Percentiles rank a stretch among this genome's conserved stretches.
phyloP scores from a whole-genome alignment of 1,140 invertebrate genomes.

The Cotesia typhae region DNA sequence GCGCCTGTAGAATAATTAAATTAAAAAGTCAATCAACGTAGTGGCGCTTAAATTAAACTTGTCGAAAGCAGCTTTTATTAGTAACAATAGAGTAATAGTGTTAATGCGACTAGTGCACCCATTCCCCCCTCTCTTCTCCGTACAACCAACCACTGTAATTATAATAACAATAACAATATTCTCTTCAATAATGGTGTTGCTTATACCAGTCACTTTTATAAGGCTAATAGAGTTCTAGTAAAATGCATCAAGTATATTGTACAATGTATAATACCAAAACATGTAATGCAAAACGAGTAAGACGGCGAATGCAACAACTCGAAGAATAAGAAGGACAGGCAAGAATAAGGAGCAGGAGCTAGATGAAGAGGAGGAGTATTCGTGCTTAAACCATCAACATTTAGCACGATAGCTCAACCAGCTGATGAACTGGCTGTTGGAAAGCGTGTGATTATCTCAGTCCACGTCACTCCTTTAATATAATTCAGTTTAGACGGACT shows the following conservation, averaged over 20 bases:
- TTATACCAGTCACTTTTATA: constrained; percentile 38
- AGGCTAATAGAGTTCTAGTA: constrained; percentile 44
- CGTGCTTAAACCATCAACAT: constrained; percentile 36
- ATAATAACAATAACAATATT: too few relatives aligned
- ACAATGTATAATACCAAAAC: background rate
- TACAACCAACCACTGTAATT: too few relatives aligned
- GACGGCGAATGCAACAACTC: background rate
- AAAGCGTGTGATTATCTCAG: constrained; percentile 40
- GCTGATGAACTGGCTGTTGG: constrained; percentile 36
- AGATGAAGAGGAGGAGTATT: constrained; percentile 20
- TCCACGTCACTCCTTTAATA: constrained; percentile 30
- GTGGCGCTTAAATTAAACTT: background rate
- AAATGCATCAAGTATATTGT: background rate
- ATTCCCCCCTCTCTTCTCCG: too few relatives aligned
- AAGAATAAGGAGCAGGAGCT: constrained; percentile 6
- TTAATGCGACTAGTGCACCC: background rate
- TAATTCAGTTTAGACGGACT: constrained; percentile 36
- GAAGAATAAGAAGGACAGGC: background rate
- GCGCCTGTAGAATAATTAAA: constrained; percentile 73
- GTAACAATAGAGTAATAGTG: too few relatives aligned
- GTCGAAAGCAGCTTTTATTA: constrained; percentile 20
- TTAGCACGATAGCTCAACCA: constrained; percentile 26
- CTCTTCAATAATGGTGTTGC: constrained; percentile 17
- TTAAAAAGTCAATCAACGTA: constrained; percentile 26
- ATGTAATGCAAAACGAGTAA: background rate